Conservation (phyloP, 2,113 vertebrate genomes). For the Embiotoca jacksoni region DNA sequence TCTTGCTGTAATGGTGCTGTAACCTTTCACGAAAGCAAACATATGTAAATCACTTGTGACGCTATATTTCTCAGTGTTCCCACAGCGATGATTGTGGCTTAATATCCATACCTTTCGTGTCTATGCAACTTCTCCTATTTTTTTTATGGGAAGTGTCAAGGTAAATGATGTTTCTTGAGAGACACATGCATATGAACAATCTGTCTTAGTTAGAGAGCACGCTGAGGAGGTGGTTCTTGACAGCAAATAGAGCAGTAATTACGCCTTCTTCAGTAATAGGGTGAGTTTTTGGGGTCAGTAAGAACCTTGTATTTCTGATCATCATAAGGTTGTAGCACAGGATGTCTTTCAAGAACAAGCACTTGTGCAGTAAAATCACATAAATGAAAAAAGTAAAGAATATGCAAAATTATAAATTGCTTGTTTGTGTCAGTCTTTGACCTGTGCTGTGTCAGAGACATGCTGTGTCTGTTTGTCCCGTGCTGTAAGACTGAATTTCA, state of each 20-base stretch:
- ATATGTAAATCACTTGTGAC: neutral
- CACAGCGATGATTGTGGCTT: neutral
- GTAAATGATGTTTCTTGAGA: conserved; percentile 43
- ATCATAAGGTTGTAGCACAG: conserved; percentile 13
- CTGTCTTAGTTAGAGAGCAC: conserved; percentile 35
- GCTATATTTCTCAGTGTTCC: neutral
- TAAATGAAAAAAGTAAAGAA: neutral
- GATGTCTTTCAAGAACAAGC: neutral
- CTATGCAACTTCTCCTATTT: neutral
- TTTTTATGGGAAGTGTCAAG: conserved; percentile 38
- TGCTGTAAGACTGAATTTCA: too few species aligned
- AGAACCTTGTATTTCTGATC: neutral
- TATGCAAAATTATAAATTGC: neutral
- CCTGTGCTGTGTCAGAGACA: too few species aligned
- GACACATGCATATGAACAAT: conserved; percentile 33
- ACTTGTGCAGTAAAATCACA: neutral
- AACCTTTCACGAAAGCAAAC: too few species aligned
- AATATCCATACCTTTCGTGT: neutral
- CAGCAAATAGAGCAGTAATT: conserved; percentile 48
- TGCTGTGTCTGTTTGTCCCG: too few species aligned
- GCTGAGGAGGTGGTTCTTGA: conserved; percentile 42
- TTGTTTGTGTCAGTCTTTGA: neutral
- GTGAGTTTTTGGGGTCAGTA: conserved; percentile 14
- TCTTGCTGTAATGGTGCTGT: too few species aligned
- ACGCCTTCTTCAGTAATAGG: conserved; percentile 20